Percentiles rank a stretch among this genome's conserved stretches.
Conservation (phyloP, 2,113 vertebrate genomes). For the Megaptera novaeangliae region DNA sequence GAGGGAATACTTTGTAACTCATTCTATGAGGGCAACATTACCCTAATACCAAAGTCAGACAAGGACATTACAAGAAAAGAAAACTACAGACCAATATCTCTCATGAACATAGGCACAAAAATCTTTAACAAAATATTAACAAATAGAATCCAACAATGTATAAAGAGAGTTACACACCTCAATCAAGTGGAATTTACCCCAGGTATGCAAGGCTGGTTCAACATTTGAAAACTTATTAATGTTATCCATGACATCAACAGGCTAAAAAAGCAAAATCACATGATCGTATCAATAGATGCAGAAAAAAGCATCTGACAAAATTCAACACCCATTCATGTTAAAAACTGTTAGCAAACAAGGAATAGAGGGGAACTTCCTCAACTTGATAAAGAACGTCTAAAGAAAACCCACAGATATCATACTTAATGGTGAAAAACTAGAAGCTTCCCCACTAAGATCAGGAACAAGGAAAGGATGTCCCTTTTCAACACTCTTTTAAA, state of each 20-base stretch:
- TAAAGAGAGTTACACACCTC: not conserved
- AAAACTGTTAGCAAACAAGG: not conserved
- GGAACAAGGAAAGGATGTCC: not conserved
- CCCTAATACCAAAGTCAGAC: not conserved
- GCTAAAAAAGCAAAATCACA: not conserved
- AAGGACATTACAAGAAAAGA: not conserved
- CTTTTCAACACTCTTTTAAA: not conserved
- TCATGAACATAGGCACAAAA: not conserved
- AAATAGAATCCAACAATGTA: not conserved
- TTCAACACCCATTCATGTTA: not conserved
- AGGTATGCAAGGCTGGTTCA: not conserved
- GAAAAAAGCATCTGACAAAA: not conserved
- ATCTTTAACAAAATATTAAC: not conserved
- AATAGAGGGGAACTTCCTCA: not conserved
- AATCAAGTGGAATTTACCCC: not conserved
- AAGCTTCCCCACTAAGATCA: not conserved
- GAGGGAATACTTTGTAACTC: not conserved
- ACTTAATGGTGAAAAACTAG: not conserved
- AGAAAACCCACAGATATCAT: not conserved
- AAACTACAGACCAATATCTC: not conserved
- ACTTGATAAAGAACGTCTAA: not conserved
- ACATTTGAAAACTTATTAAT: not conserved
- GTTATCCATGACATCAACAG: not conserved
- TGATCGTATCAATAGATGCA: not conserved
- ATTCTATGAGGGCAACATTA: not conserved